Percentiles rank a stretch among this genome's conserved stretches.
phyloP scores from a whole-genome alignment of 2,888 invertebrate genomes.

The Pimpla rufipes region DNA sequence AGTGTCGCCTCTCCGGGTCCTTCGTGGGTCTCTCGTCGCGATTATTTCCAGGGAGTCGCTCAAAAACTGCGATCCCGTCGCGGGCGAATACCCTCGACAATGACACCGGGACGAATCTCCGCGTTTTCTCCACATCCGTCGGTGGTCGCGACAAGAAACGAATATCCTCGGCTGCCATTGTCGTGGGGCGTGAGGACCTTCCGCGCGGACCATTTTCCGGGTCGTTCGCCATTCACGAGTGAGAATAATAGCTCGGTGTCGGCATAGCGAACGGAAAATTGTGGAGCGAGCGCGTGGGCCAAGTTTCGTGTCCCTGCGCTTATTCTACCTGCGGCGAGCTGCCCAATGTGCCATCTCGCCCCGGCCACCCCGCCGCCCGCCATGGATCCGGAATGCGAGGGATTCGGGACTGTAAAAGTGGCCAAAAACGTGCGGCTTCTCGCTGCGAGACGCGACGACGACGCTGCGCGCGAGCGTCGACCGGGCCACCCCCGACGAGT shows the following conservation, averaged over 20 bases:
- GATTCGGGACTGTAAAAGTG: conserved; percentile 33
- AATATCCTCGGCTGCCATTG: conserved; percentile 68
- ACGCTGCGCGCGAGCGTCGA: neutral
- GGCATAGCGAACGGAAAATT: neutral
- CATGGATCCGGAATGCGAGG: conserved; percentile 38
- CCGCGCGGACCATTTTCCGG: conserved; percentile 75
- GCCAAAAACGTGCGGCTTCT: conserved; percentile 27
- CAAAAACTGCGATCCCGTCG: conserved; percentile 71
- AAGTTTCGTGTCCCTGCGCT: conserved; percentile 54
- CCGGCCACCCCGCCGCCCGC: conserved; percentile 11
- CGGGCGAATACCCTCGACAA: conserved; percentile 58
- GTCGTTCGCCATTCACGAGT: conserved; percentile 73
- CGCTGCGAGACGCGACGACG: conserved; percentile 10
- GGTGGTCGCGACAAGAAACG: conserved; percentile 47
- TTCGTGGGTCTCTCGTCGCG: too few species aligned
- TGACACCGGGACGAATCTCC: conserved; percentile 67
- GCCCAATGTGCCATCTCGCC: conserved; percentile 12
- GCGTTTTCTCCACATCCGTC: conserved; percentile 18
- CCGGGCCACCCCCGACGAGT: conserved; percentile 30
- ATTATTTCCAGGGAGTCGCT: conserved; percentile 69
- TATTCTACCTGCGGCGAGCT: conserved; percentile 52
- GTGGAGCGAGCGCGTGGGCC: conserved; percentile 62
- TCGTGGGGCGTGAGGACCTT: conserved; percentile 77
- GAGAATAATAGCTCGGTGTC: conserved; percentile 58
- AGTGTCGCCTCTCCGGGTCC: too few species aligned